Evolutionary conservation across 2,113 vertebrate species (phyloP).

Genomic region (Columba janthina): DNA sequence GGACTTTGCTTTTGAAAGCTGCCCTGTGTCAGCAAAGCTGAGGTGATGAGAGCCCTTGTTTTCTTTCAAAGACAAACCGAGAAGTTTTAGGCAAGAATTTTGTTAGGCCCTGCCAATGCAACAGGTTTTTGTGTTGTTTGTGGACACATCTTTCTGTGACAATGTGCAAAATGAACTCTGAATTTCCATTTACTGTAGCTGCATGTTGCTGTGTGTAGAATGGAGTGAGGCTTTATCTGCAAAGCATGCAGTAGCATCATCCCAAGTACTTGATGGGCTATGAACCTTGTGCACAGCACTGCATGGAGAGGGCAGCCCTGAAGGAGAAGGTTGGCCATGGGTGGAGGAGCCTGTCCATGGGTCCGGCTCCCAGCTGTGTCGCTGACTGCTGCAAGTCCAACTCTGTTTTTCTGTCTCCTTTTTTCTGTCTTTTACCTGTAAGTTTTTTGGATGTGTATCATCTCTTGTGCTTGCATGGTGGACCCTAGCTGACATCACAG

Average conservation of each 20-base stretch:
- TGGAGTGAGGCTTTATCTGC: background rate
- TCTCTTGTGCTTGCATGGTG: background rate
- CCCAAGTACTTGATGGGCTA: background rate
- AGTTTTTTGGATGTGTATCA: background rate
- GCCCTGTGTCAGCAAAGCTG: background rate
- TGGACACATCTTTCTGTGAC: background rate
- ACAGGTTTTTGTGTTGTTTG: background rate
- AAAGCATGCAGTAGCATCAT: background rate
- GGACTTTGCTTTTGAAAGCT: background rate
- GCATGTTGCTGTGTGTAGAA: background rate
- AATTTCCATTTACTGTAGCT: background rate
- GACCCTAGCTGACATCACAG: background rate
- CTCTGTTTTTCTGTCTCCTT: background rate
- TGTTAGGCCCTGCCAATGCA: background rate
- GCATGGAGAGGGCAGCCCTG: background rate
- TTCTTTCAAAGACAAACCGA: background rate
- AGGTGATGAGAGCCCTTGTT: background rate
- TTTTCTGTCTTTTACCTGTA: background rate
- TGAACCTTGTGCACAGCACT: accelerated
- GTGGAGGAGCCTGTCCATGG: background rate
- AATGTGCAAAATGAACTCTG: background rate
- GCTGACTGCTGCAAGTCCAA: accelerated
- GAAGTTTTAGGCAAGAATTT: background rate
- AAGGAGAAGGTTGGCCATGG: background rate
- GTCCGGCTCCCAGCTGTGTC: background rate